These are phyloP conservation scores for Coremacera marginata DNA, from an alignment of 2,888 invertebrate genomes.

Conservation along the genomic window DNA sequence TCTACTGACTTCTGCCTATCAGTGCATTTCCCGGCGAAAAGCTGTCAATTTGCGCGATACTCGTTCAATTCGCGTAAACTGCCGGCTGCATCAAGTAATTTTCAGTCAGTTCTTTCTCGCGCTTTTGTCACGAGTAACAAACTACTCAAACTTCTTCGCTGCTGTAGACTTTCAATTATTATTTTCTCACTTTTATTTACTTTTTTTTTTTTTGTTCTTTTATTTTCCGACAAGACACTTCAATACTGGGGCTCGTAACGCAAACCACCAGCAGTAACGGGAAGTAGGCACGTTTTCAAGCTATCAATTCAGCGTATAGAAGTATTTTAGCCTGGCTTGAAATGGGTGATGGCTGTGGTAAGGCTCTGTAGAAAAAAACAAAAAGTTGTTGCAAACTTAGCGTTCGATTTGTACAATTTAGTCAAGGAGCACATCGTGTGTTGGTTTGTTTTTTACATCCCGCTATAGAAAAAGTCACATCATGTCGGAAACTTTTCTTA, in stretches of 20 bases:
- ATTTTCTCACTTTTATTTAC: conserved; percentile 38
- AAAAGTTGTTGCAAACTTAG: conserved; percentile 11
- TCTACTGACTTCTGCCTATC: conserved; percentile 32
- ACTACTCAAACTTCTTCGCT: conserved; percentile 21
- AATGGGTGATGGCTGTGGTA: not conserved
- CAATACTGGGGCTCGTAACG: too few relatives aligned
- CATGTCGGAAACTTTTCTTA: conserved; percentile 10
- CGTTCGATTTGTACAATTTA: conserved; percentile 14
- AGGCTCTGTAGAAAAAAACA: not conserved
- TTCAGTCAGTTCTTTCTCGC: not conserved
- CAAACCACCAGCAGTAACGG: too few relatives aligned
- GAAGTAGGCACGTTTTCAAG: too few relatives aligned
- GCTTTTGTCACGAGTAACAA: conserved; percentile 14
- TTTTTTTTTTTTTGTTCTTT: conserved; percentile 22
- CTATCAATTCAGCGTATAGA: not conserved
- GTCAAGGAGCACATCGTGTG: not conserved
- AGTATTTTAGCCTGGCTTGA: not conserved
- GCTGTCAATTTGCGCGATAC: conserved; percentile 36
- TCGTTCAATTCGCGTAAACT: not conserved
- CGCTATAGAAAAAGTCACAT: conserved; percentile 1
- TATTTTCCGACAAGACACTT: too few relatives aligned
- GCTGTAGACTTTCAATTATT: conserved; percentile 43
- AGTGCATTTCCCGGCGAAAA: conserved; percentile 13
- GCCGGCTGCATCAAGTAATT: conserved; percentile 15
- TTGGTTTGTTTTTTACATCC: not conserved